Base-by-base conservation (phyloP, 2,797 vertebrate genomes). In the Phataginus tricuspis region DNA sequence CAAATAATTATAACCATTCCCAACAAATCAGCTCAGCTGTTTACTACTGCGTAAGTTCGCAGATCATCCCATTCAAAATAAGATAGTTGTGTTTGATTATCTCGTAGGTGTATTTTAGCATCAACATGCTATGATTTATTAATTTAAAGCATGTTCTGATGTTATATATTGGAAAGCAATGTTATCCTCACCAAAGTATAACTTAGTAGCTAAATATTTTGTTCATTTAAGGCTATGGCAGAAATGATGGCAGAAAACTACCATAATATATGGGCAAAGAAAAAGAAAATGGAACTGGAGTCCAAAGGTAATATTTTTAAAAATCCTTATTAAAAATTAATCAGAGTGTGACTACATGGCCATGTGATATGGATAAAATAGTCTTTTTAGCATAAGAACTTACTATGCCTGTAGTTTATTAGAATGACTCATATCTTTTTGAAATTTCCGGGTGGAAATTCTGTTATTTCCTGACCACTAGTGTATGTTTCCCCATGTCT, bases 161-260 rank as follows among this genome's bases (percentile, higher is more conserved):
- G 34, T 66, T 57, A 29, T 0, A 3, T 51, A 2, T 63, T 89
- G 55, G 51, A 66, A 95, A 86, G n/a, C 23, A 71, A 29, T 31
- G 51, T 45, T 85, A 15, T 18, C 34, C 14, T 55, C 59, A 53
- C 7, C 88, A 16, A 75, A 39, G 1, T 42, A 11, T 66, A 66
- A 72, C 18, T 59, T 64, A 53, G 61, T n/a, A 91, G 53, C 34
- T 88, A 51, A 66, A 75, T 84, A 37, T 95, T 37, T 94, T 68
- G 5, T 96, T 97, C 92, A 77, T 53, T 91, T 89, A 98, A 99
- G 99, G 99, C 99, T 16, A 99, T 99, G 99, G 99, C 99, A 66
- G 99, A 99, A 96, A 99, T 99, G 98, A 99, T 99, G 96, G 99
- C 99, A 37, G 99, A 99, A 98, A 99, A 99, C 98, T 99, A 99